Base-by-base conservation (phyloP, 2,888 invertebrate genomes). In the Diadegma fenestrale region DNA sequence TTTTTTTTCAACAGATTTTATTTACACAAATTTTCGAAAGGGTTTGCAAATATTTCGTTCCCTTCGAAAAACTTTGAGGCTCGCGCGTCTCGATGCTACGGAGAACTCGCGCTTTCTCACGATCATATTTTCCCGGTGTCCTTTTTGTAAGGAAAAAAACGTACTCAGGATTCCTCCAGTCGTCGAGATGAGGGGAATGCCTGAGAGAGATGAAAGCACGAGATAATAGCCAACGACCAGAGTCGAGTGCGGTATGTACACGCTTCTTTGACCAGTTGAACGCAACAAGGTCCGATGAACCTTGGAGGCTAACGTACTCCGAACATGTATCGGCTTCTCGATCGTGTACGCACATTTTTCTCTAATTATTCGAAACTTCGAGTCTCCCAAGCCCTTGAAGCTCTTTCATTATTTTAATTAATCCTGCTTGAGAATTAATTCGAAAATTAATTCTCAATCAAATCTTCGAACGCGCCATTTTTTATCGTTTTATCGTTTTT, bases 261-360 rank as follows among this genome's bases (percentile, higher is more conserved):
- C 81, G 58, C 58, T 58, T 58, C 58, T 61, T 78, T 43, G 75
- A 77, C 73, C 75, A 43, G 73, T 64, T 79, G 78, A 76, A 79
- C 79, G 82, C 78, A 79, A 41, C 64, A 58, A 58, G 66, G 72
- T 72, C 92, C 92, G 91, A 92, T 92, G 92, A 93, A 93, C 92
- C 91, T 92, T 89, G 89, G 91, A 89, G 91, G 92, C 91, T 92
- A 92, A 91, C 89, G 92, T 90, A 92, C 92, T 90, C 91, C 80
- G 22, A 75, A 54, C 54, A 64, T 54, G 66, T 30, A 54, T 63
- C 37, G 54, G 22, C 54, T 54, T 17, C 64, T 43, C 66, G 37
- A 58, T 54, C 54, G 0, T 41, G 37, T 14, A 58, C 26, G 26
- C 26, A 68, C 17, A 22, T 68, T 26, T 43, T 26, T 45, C 17